Conservation (phyloP, 30 jellyfish, hydroid and myxozoan genomes). For the Chironex yamaguchii region DNA sequence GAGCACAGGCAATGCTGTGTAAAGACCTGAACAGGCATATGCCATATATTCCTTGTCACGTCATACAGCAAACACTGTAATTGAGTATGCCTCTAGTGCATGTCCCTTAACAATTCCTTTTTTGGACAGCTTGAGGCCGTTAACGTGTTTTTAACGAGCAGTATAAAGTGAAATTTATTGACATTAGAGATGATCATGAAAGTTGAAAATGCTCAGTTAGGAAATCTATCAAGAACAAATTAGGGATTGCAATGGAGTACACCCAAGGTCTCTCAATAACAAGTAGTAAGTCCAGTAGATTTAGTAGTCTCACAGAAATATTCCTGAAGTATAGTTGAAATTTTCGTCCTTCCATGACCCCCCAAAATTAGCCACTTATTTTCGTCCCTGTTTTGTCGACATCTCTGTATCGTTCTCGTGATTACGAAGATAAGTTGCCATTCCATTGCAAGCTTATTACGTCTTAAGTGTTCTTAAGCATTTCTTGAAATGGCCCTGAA, state of each 20-base stretch:
- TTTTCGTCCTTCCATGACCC: too few relatives aligned
- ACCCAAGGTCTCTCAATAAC: conserved; percentile 7
- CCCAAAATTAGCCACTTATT: too few relatives aligned
- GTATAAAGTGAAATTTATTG: not conserved
- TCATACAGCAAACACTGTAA: conserved; percentile 25
- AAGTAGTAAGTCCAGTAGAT: not conserved
- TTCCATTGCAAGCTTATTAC: too few relatives aligned
- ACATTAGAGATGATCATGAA: not conserved
- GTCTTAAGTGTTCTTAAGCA: too few relatives aligned
- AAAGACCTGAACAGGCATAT: conserved; percentile 20
- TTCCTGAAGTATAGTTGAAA: too few relatives aligned
- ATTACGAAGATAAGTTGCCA: too few relatives aligned
- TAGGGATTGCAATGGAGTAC: conserved; percentile 42
- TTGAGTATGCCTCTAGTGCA: conserved; percentile 34
- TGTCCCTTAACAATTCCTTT: conserved; percentile 7
- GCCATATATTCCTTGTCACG: conserved; percentile 42
- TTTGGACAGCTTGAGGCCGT: not conserved
- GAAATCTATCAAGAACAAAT: conserved; percentile 26
- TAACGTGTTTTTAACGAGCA: conserved; percentile 1
- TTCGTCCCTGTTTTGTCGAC: too few relatives aligned
- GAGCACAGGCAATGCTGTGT: too few relatives aligned
- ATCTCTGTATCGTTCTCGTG: too few relatives aligned
- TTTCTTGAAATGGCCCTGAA: too few relatives aligned
- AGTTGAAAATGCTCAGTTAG: conserved; percentile 6
- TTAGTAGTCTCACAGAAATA: too few relatives aligned